These are phyloP conservation scores for Coilia nasus DNA, from an alignment of 2,797 vertebrate genomes.

Conservation along the genomic window DNA sequence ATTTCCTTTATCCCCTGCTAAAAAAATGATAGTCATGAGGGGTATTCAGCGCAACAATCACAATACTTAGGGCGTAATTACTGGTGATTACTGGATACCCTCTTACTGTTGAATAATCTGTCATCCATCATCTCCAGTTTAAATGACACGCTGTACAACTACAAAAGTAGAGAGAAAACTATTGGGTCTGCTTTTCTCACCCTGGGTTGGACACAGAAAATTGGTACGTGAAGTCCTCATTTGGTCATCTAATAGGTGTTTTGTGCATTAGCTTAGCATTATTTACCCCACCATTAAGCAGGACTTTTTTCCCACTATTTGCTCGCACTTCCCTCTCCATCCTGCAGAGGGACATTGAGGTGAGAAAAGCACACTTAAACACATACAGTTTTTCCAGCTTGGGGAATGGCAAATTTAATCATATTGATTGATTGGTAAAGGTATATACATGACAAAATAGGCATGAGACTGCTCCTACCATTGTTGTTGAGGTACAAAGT, in stretches of 20 bases:
- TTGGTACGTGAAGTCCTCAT: constrained; percentile 34
- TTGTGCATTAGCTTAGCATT: constrained; percentile 35
- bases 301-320: constrained; percentile 9
- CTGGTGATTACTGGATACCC: constrained; percentile 70
- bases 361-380: not conserved
- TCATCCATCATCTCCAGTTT: constrained; percentile 54
- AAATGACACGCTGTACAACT: constrained; percentile 15
- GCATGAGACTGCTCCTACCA: not conserved
- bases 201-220: constrained; percentile 20
- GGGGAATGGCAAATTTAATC: not conserved
- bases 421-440: not conserved
- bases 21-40: constrained; percentile 75
- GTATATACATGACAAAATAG: not conserved
- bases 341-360: constrained; percentile 32
- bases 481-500: not conserved
- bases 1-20: constrained; percentile 75
- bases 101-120: constrained; percentile 61
- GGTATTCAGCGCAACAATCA: constrained; percentile 72
- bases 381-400: not conserved
- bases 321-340: not conserved
- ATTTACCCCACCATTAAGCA: constrained; percentile 28
- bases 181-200: not conserved
- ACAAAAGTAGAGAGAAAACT: constrained; percentile 7
- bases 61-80: constrained; percentile 71
- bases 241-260: constrained; percentile 33